A percentile compares a stretch with the other conserved stretches of the same genome.
These are phyloP conservation scores for Suillia variegata DNA, from an alignment of 2,888 invertebrate species.

Conservation along the genomic window DNA sequence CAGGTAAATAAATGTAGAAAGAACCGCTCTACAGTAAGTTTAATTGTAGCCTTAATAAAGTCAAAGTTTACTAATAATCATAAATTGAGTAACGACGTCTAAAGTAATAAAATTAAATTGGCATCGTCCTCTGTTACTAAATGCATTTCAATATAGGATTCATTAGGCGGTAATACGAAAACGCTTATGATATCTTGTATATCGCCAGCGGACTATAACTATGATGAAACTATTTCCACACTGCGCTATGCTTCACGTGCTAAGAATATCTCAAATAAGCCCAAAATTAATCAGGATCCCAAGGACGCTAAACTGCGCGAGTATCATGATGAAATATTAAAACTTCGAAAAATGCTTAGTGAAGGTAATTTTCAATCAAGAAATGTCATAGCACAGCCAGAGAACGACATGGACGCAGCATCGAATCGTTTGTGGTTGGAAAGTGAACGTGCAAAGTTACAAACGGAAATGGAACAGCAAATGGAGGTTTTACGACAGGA, in stretches of 20 bases:
- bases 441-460: constrained; percentile 60
- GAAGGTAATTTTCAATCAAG: no score
- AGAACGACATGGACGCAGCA: not conserved
- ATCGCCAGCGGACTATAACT: constrained; percentile 81
- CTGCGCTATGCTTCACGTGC: constrained; percentile 83
- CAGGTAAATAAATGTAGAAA: no score
- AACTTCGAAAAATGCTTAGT: constrained; percentile 62
- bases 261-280: constrained; percentile 85
- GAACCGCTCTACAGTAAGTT: not conserved
- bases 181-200: constrained; percentile 88
- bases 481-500: constrained; percentile 58
- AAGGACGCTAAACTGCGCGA: constrained; percentile 85
- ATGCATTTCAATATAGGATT: no score
- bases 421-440: constrained; percentile 48
- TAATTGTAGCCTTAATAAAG: not conserved
- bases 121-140: no score
- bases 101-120: no score
- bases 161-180: constrained; percentile 85
- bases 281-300: constrained; percentile 86
- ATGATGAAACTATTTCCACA: constrained; percentile 83
- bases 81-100: not conserved
- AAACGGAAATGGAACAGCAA: constrained; percentile 52
- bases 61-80: not conserved
- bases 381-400: not conserved
- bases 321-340: constrained; percentile 82